Evolutionary conservation across 2,113 vertebrate species (phyloP).

Genomic region (Gobiocypris rarus): DNA sequence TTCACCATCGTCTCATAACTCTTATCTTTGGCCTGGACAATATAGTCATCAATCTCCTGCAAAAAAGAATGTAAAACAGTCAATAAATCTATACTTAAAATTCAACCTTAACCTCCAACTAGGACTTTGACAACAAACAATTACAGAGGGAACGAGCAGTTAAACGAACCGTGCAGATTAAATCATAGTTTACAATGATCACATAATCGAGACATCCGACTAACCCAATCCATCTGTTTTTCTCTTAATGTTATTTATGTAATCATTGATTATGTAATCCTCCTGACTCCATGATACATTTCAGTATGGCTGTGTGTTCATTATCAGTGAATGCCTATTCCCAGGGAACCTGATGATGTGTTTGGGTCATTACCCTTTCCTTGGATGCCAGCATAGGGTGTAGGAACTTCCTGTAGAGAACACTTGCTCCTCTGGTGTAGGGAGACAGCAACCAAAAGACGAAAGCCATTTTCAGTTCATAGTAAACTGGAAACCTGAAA

Average conservation of each 20-base stretch:
- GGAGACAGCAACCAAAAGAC: conserved; percentile 88
- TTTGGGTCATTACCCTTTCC: conserved; percentile 80
- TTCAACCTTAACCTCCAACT: background rate
- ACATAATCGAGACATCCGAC: background rate
- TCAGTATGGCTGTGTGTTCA: background rate
- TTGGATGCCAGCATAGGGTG: conserved; percentile 87
- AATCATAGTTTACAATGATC: background rate
- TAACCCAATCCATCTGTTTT: background rate
- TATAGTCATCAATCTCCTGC: conserved; percentile 89
- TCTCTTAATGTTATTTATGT: background rate
- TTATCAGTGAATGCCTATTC: conserved; percentile 4
- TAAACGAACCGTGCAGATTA: background rate
- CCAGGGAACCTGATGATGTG: conserved; percentile 1
- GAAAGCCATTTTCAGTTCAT: conserved; percentile 88
- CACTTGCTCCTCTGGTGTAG: conserved; percentile 86
- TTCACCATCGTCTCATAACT: conserved; percentile 90
- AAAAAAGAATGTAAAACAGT: background rate
- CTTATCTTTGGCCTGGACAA: conserved; percentile 85
- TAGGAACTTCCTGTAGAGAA: conserved; percentile 88
- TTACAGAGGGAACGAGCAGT: background rate
- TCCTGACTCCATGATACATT: background rate
- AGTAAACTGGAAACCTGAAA: conserved; percentile 87
- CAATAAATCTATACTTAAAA: background rate
- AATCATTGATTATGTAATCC: conserved; percentile 27
- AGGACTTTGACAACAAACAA: background rate